These are phyloP conservation scores for Lytechinus variegatus DNA, from an alignment of 35 echinoderm and acorn worm genomes.

Conservation along the genomic window DNA sequence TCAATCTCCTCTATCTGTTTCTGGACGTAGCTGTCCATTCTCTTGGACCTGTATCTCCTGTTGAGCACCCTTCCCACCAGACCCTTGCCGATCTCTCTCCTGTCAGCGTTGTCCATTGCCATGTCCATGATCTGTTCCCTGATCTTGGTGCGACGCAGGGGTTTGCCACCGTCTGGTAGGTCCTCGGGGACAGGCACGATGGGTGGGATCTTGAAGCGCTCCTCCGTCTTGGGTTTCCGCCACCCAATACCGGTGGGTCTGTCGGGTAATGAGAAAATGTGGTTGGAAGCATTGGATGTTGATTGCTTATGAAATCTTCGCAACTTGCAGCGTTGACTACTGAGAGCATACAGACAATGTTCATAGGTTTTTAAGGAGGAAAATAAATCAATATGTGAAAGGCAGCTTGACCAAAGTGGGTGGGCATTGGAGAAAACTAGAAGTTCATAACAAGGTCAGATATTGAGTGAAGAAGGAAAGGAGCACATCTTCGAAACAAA, in stretches of 20 bases:
- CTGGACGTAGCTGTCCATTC: slow-evolving; percentile 95
- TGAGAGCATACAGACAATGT: no score
- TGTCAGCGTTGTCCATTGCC: slow-evolving; percentile 82
- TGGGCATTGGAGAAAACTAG: no score
- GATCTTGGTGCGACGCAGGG: slow-evolving; percentile 85
- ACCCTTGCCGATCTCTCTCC: slow-evolving; percentile 90
- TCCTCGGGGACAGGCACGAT: slow-evolving; percentile 53
- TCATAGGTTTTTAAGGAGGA: no score
- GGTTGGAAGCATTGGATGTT: no score
- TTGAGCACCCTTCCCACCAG: slow-evolving; percentile 92
- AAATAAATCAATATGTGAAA: no score
- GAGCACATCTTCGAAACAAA: no score
- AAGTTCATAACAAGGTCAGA: no score
- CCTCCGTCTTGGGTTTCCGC: slow-evolving; percentile 80
- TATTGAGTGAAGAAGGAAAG: no score
- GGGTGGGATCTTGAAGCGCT: slow-evolving; percentile 78
- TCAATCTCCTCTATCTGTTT: slow-evolving; percentile 95
- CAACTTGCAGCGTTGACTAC: no score
- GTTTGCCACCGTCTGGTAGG: slow-evolving; percentile 61
- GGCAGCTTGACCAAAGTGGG: no score
- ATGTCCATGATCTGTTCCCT: slow-evolving; percentile 81
- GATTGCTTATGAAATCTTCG: no score
- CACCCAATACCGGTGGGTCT: slow-evolving; percentile 96
- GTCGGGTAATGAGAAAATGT: background rate
- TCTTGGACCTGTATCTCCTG: slow-evolving; percentile 72